These are phyloP conservation scores for Pandemis corylana DNA, from an alignment of 2,888 invertebrate species.

Conservation along the genomic window DNA sequence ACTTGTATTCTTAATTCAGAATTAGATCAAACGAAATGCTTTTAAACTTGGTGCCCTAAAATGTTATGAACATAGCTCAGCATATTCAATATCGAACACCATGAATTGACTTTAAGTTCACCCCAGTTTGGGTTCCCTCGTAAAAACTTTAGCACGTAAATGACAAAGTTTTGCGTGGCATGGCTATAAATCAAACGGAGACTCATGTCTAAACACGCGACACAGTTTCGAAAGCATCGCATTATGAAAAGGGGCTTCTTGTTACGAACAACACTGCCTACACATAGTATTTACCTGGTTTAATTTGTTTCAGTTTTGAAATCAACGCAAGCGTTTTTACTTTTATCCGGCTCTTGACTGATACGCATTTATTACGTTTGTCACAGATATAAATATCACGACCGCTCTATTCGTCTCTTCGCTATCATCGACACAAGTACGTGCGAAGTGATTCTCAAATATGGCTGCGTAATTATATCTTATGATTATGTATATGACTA, in stretches of 20 bases:
- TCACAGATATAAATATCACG: too few relatives aligned
- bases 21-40: background rate
- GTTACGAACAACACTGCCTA: slow-evolving; percentile 19
- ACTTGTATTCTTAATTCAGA: background rate
- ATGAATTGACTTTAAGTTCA: slow-evolving; percentile 41
- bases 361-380: background rate
- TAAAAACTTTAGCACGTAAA: slow-evolving; percentile 42
- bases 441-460: too few relatives aligned
- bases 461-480: too few relatives aligned
- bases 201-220: slow-evolving; percentile 39
- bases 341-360: background rate
- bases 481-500: too few relatives aligned
- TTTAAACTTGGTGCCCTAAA: slow-evolving; percentile 3
- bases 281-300: background rate
- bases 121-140: slow-evolving; percentile 39
- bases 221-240: slow-evolving; percentile 37
- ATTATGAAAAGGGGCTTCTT: slow-evolving; percentile 32
- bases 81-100: slow-evolving; percentile 34
- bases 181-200: slow-evolving; percentile 41
- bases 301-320: background rate
- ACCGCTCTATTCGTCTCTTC: background rate
- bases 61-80: slow-evolving; percentile 15
- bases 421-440: background rate
- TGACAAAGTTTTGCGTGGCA: slow-evolving; percentile 39
- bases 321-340: background rate